Conservation (phyloP, 2,113 vertebrate species). For the cat (Felis catus) region DNA sequence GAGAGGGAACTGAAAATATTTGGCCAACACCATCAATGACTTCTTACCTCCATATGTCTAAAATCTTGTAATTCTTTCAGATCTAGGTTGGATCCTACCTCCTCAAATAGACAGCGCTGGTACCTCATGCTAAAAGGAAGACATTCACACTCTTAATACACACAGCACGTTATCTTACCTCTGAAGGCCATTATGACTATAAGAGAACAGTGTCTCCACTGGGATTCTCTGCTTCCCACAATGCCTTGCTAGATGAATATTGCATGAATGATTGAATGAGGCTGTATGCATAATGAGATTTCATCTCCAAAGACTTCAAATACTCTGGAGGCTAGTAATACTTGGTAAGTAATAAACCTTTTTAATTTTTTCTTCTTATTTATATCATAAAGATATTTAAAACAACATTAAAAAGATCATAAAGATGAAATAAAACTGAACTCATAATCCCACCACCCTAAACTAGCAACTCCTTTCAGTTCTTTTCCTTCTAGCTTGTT, state of each 20-base stretch:
- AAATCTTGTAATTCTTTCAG: not conserved
- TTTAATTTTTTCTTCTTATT: slow-evolving; percentile 51
- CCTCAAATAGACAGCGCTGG: not conserved
- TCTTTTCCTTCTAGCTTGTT: not conserved
- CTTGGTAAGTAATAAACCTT: slow-evolving; percentile 55
- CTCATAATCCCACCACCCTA: not conserved
- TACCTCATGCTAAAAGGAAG: not conserved
- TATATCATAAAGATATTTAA: slow-evolving; percentile 64
- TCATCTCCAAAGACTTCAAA: slow-evolving; percentile 37
- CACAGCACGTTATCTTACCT: not conserved
- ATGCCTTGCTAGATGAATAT: slow-evolving; percentile 1
- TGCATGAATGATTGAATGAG: slow-evolving; percentile 36
- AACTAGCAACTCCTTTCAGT: slow-evolving; percentile 19
- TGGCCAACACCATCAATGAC: not conserved
- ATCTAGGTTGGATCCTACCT: not conserved
- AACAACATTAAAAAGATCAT: slow-evolving; percentile 65
- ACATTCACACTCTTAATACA: not conserved
- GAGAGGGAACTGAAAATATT: not conserved
- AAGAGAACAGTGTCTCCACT: not conserved
- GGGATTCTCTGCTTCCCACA: slow-evolving; percentile 36
- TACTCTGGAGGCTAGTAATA: slow-evolving; percentile 41
- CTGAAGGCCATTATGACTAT: not conserved
- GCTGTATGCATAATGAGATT: slow-evolving; percentile 13
- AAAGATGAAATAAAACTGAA: slow-evolving; percentile 63
- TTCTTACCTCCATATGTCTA: not conserved